Base-by-base conservation (phyloP, 2,113 vertebrate genomes). In the Psephotus haematonotus region DNA sequence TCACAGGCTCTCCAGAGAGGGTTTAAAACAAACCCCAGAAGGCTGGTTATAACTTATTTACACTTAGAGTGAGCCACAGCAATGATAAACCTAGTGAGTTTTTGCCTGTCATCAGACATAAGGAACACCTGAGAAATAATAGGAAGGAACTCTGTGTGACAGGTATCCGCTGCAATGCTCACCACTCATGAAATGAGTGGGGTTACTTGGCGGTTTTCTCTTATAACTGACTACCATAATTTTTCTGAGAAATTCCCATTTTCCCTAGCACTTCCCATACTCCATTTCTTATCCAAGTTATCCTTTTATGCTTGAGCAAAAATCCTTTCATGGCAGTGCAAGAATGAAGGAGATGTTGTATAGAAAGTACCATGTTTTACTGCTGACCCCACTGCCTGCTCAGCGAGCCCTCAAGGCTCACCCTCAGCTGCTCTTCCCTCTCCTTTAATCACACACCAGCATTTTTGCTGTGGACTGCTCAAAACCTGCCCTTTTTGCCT, bases 31-130 rank as follows among this genome's bases (percentile, higher is more conserved):
- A 47, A 82, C 83, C 57, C 20, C 33, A 33, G 33, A 41, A 57
- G 50, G 47, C 64, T 89, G 65, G 49, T 49, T 91, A 28, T 65
- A 70, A 79, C 39, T 65, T 92, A 69, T 86, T 92, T 86, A 89
- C 87, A 62, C 41, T 70, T 53, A 52, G 52, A 39, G 4, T 79
- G 78, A 95, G 47, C 39, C 65, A 28, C 43, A 64, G 77, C 44
- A 49, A n/a, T 52, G 80, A 82, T 10, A 89, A 78, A 50, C 9
- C 39, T 55, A 25, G 70, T 63, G 22, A 19, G 83, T 43, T 86
- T 44, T 81, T 71, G 60, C 47, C 60, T 75, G 72, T 68, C 50
- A 14, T 64, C 55, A 46, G 76, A 24, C 37, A 67, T 46, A 63
- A 69, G 46, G 59, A 93, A 10, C 44, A n/a, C 27, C 50, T 76